Conservation (phyloP, 2,797 vertebrate genomes). For the Chelonia mydas region DNA sequence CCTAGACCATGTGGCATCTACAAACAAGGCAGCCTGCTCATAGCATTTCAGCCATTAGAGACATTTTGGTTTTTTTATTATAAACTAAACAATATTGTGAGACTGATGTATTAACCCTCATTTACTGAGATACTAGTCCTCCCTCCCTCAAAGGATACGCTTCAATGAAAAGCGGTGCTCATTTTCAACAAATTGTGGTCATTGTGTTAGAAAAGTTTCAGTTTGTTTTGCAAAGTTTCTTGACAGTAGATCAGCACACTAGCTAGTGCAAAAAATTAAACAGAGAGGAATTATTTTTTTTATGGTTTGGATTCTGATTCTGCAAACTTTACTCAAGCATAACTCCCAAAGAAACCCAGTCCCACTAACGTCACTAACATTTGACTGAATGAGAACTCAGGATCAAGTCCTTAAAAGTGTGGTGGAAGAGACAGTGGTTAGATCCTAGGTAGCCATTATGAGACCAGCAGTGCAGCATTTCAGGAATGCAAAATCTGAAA, state of each 20-base stretch:
- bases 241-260: background rate
- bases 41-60: background rate
- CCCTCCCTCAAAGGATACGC: background rate
- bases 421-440: background rate
- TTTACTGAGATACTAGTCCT: background rate
- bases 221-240: constrained; percentile 5
- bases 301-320: background rate
- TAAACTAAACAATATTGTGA: background rate
- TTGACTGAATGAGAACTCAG: background rate
- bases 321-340: background rate
- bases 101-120: background rate
- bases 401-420: background rate
- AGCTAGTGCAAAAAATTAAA: background rate
- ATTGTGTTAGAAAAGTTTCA: background rate
- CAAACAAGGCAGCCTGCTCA: background rate
- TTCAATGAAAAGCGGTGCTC: background rate
- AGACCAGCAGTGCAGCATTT: background rate
- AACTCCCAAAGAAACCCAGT: background rate
- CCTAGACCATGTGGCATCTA: background rate
- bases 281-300: background rate
- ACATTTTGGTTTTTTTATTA: background rate
- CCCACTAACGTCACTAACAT: background rate
- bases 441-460: background rate
- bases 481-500: background rate
- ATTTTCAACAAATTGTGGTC: background rate